phyloP scores from a whole-genome alignment of 2,888 invertebrate species.

The Ceraclea dissimilis region DNA sequence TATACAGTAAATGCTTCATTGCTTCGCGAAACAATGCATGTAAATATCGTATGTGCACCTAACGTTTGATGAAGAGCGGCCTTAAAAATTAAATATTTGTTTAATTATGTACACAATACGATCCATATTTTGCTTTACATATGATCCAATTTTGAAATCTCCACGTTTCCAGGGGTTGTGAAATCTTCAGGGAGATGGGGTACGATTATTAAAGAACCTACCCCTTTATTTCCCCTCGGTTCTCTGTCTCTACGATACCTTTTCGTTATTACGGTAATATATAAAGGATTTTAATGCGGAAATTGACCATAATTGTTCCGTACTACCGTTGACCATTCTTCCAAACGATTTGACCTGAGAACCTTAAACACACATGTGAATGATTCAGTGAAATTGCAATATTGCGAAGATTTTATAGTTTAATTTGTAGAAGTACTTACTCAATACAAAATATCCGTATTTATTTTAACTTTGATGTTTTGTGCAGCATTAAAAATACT shows the following conservation, averaged over 20 bases:
- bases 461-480: too few relatives aligned
- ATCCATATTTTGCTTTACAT: background rate
- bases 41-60: background rate
- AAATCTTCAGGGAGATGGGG: background rate
- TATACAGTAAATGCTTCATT: too few relatives aligned
- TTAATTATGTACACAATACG: background rate
- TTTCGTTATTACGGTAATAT: conserved; percentile 22
- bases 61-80: background rate
- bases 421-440: background rate
- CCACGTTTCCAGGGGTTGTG: background rate
- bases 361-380: background rate
- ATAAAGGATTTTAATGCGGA: conserved; percentile 26
- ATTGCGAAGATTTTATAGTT: background rate
- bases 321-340: conserved; percentile 21
- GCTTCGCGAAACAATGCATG: too few relatives aligned
- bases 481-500: too few relatives aligned
- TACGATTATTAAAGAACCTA: background rate
- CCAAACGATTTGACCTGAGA: conserved; percentile 11
- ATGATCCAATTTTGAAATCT: background rate
- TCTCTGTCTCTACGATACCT: conserved; percentile 17
- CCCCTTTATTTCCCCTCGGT: background rate
- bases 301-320: conserved; percentile 24
- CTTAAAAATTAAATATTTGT: background rate
- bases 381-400: conserved; percentile 1
- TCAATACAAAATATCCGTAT: too few relatives aligned